A percentile compares a stretch with the other conserved stretches of the same genome.
These are phyloP conservation scores for Drosophila tropicalis DNA, from an alignment of 1,140 invertebrate genomes.

Conservation along the genomic window DNA sequence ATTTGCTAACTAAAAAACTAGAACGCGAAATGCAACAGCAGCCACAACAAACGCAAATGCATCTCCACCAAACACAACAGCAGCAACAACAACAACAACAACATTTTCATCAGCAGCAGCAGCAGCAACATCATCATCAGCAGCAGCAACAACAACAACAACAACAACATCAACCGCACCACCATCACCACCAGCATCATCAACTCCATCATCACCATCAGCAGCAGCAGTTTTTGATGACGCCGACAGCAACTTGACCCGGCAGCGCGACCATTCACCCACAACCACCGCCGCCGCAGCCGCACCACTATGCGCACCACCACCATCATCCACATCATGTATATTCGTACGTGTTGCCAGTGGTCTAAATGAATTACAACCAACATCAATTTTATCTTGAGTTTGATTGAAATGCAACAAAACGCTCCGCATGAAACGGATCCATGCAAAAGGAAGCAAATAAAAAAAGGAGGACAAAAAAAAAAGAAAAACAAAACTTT, in stretches of 20 bases:
- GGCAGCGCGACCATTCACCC: constrained; percentile 64
- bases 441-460: constrained; percentile 64
- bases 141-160: constrained; percentile 58
- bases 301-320: constrained; percentile 49
- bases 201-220: constrained; percentile 73
- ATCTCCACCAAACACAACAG: constrained; percentile 66
- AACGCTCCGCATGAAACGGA: constrained; percentile 74
- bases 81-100: constrained; percentile 59
- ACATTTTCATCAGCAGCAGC: constrained; percentile 54
- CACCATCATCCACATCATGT: constrained; percentile 66
- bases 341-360: constrained; percentile 78
- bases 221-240: constrained; percentile 81
- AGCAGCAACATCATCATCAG: constrained; percentile 49
- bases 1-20: constrained; percentile 82
- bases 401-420: constrained; percentile 18
- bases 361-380: constrained; percentile 29
- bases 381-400: constrained; percentile 9
- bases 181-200: constrained; percentile 65
- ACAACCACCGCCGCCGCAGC: constrained; percentile 44
- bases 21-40: constrained; percentile 79
- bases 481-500: constrained; percentile 50
- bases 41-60: constrained; percentile 68
- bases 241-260: constrained; percentile 83
- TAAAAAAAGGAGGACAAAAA: constrained; percentile 23
- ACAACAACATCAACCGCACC: constrained; percentile 61